phyloP scores from a whole-genome alignment of 2,113 vertebrate species.

The Elephantulus edwardii region DNA sequence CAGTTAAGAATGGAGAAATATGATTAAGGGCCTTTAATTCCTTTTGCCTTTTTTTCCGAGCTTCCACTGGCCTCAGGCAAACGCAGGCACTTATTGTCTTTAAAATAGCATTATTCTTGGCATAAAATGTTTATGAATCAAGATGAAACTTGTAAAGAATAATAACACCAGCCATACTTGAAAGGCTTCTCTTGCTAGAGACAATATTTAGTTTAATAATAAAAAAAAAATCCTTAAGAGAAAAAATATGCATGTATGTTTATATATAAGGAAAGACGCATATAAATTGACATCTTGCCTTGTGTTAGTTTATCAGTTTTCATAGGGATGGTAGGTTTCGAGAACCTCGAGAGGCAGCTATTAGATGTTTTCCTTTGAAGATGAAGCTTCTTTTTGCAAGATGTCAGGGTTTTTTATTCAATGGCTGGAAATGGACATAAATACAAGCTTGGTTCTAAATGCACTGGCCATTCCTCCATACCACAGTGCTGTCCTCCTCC shows the following conservation, averaged over 20 bases:
- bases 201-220: slow-evolving; percentile 80
- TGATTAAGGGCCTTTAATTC: slow-evolving; percentile 87
- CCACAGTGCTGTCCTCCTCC: neutral
- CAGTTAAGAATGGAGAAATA: slow-evolving; percentile 84
- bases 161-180: slow-evolving; percentile 82
- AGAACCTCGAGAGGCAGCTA: slow-evolving; percentile 3
- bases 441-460: neutral
- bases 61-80: slow-evolving; percentile 83
- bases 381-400: neutral
- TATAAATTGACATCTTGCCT: slow-evolving; percentile 4
- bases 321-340: neutral
- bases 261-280: neutral
- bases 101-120: slow-evolving; percentile 85
- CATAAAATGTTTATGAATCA: slow-evolving; percentile 87
- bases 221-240: slow-evolving; percentile 53
- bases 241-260: slow-evolving; percentile 19
- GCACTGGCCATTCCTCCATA: neutral
- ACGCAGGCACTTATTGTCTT: slow-evolving; percentile 85
- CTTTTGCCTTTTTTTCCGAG: slow-evolving; percentile 79
- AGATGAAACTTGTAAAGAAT: slow-evolving; percentile 84
- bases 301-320: neutral
- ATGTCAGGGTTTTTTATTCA: neutral
- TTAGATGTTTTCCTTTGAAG: neutral
- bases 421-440: neutral
- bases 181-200: slow-evolving; percentile 81